Conservation (phyloP, 2,797 vertebrate species). For the Avahi laniger region DNA sequence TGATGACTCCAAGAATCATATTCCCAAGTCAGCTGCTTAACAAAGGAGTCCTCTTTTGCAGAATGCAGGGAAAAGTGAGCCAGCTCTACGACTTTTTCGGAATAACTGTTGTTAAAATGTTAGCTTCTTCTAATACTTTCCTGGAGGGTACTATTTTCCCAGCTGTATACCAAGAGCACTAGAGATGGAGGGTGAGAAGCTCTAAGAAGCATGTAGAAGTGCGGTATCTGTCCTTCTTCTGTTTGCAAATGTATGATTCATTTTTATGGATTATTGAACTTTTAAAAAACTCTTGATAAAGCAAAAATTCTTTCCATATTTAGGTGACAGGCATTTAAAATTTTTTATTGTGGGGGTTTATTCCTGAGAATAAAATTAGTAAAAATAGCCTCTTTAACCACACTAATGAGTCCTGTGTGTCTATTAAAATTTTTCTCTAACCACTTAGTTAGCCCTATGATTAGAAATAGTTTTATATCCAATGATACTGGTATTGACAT, state of each 20-base stretch:
- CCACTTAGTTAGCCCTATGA: background rate
- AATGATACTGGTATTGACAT: background rate
- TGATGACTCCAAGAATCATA: slow-evolving; percentile 21
- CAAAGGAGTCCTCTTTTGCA: slow-evolving; percentile 61
- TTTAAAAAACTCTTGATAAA: background rate
- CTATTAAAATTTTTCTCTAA: background rate
- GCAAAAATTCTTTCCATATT: background rate
- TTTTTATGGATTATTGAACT: background rate
- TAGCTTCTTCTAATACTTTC: slow-evolving; percentile 45
- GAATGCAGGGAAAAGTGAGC: slow-evolving; percentile 33
- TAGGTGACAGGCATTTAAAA: background rate
- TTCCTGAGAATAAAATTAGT: slow-evolving; percentile 11
- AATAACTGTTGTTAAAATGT: slow-evolving; percentile 2
- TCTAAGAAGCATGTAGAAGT: background rate
- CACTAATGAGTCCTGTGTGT: background rate
- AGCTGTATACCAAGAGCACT: background rate
- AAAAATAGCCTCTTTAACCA: background rate
- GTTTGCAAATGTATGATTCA: background rate
- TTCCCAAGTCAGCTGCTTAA: slow-evolving; percentile 21
- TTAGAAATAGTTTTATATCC: background rate
- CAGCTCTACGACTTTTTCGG: slow-evolving; percentile 4
- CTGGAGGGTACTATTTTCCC: background rate
- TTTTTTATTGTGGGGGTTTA: background rate
- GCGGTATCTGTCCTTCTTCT: background rate
- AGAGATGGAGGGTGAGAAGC: background rate